These are phyloP conservation scores for Cheilosia grossa DNA, from an alignment of 2,888 invertebrate species.

Conservation along the genomic window DNA sequence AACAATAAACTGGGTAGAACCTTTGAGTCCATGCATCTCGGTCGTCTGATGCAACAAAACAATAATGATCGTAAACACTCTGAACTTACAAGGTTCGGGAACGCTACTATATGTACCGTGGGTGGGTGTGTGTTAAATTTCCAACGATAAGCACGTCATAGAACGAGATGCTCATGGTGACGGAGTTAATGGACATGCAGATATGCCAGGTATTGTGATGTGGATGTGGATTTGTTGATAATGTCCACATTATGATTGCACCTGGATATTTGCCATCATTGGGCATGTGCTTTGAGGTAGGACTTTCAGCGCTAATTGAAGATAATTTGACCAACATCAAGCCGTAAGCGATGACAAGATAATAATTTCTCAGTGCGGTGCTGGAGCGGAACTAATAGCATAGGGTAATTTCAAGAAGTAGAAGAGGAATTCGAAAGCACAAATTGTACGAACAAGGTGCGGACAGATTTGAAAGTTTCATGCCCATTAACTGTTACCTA, in stretches of 20 bases:
- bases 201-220: slow-evolving; percentile 31
- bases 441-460: too few relatives aligned
- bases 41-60: slow-evolving; percentile 43
- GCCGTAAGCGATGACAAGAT: slow-evolving; percentile 5
- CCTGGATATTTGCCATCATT: slow-evolving; percentile 43
- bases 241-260: slow-evolving; percentile 60
- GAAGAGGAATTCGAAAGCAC: neutral
- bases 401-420: neutral
- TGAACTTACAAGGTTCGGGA: slow-evolving; percentile 28
- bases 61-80: slow-evolving; percentile 65
- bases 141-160: slow-evolving; percentile 29
- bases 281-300: neutral
- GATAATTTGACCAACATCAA: slow-evolving; percentile 44
- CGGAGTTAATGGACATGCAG: slow-evolving; percentile 56
- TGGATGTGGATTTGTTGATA: slow-evolving; percentile 53
- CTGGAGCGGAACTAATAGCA: neutral
- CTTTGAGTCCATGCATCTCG: slow-evolving; percentile 56
- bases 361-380: slow-evolving; percentile 28
- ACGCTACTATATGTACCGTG: slow-evolving; percentile 22
- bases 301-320: slow-evolving; percentile 51
- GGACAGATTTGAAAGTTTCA: neutral
- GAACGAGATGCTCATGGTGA: slow-evolving; percentile 41
- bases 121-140: slow-evolving; percentile 38
- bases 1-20: slow-evolving; percentile 59
- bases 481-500: neutral